Base-by-base conservation (phyloP, 2,113 vertebrate genomes). In the Siniperca knerii region DNA sequence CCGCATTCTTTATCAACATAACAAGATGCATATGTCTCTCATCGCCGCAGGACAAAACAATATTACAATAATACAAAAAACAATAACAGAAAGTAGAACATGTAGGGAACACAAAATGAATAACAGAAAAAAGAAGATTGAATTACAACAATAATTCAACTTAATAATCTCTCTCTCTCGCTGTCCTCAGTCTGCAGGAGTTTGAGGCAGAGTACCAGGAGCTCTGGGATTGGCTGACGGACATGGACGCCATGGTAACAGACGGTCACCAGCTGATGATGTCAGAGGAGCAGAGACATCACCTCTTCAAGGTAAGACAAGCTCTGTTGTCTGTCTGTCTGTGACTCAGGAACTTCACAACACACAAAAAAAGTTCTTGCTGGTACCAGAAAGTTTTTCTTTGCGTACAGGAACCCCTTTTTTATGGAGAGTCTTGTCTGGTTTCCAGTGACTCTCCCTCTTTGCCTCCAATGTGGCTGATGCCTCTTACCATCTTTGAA, bases 221-320 rank as follows among this genome's bases (percentile, higher is more conserved):
- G 96, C 96, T 99, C 89, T 98, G 97, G 97, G 98, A 99, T 96
- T 98, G 98, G 98, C 96, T 99, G 96, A 97, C 97, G 97, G 98
- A 99, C 96, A 98, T 99, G 97, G 98, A 99, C 91, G 97, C 97
- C 93, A 97, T 98, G 0, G 97, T 97, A 92, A 97, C 97, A 84
- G 98, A 99, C 97, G 98, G 97, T 94, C 97, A 98, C 78, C 97
- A 98, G 95, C 96, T 99, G 96, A 97, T 98, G 97, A 98, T 98
- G 97, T 99, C 98, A 96, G 98, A 99, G 94, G 98, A 99, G 90
- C 98, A 98, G 95, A 97, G 97, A 94, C 96, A 96, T 92, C 97
- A 99, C 93, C 97, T 99, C 92, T 98, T 97, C 96, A 99, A 99
- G 97, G 98, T 99, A 89, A 78, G 75, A 72, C 0, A 0, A 61